These are phyloP conservation scores for Lampris megalopsis DNA, from an alignment of 2,113 vertebrate genomes.

Conservation along the genomic window DNA sequence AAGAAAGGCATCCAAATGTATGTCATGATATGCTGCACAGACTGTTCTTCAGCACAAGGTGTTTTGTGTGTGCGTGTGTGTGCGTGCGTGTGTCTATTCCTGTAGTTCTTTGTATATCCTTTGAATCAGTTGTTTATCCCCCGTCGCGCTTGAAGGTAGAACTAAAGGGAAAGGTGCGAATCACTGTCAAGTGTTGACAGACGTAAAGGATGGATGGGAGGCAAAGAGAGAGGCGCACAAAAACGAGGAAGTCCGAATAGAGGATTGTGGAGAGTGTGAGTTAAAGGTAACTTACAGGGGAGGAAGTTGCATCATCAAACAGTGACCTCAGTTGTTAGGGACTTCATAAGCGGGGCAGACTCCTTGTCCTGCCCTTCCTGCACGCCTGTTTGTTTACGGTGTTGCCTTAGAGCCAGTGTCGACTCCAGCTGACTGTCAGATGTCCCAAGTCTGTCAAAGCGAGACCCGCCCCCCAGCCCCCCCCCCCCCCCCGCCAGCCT, in stretches of 20 bases:
- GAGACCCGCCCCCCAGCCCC: background rate
- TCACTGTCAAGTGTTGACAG: background rate
- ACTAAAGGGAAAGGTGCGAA: conserved; percentile 1
- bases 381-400: conserved; percentile 73
- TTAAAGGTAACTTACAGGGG: too few relatives aligned
- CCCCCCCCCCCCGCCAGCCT: background rate
- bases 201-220: background rate
- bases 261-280: background rate
- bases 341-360: background rate
- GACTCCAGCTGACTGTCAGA: conserved; percentile 53
- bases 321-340: background rate
- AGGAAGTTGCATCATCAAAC: background rate
- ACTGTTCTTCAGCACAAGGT: too few relatives aligned
- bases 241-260: background rate
- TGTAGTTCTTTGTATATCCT: background rate
- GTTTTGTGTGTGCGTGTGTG: background rate
- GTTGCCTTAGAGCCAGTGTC: conserved; percentile 52
- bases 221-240: too few relatives aligned
- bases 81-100: conserved; percentile 1
- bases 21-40: too few relatives aligned
- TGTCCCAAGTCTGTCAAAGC: conserved; percentile 39
- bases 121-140: too few relatives aligned
- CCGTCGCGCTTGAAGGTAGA: background rate
- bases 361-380: conserved; percentile 17
- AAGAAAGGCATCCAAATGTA: too few relatives aligned